Evolutionary conservation across 2,888 invertebrate genomes (phyloP).

Genomic region (Lampropteryx suffumata): DNA sequence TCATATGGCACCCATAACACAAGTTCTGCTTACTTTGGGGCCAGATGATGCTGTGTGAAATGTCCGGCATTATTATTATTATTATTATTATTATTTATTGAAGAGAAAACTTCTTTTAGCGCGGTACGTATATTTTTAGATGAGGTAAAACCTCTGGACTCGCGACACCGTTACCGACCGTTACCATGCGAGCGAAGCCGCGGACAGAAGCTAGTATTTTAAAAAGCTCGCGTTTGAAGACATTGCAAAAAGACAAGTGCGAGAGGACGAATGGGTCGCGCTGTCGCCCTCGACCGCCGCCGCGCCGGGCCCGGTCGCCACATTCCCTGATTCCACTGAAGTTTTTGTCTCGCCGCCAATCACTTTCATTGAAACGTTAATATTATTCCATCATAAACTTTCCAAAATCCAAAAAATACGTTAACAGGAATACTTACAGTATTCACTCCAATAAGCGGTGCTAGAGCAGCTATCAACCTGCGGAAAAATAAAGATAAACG

Average conservation of each 20-base stretch:
- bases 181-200: no score
- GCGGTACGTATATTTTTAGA: no score
- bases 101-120: no score
- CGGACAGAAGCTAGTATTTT: no score
- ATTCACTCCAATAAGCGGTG: slow-evolving; percentile 61
- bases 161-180: no score
- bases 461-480: slow-evolving; percentile 73
- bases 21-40: no score
- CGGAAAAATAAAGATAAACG: slow-evolving; percentile 36
- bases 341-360: slow-evolving; percentile 45
- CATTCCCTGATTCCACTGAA: slow-evolving; percentile 57
- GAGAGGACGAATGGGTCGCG: slow-evolving; percentile 62
- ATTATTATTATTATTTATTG: no score
- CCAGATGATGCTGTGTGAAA: no score
- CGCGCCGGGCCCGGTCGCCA: slow-evolving; percentile 28
- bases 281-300: slow-evolving; percentile 40
- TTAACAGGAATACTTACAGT: slow-evolving; percentile 59
- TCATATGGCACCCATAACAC: no score
- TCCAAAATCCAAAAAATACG: slow-evolving; percentile 4
- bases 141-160: no score
- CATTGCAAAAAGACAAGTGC: slow-evolving; percentile 72
- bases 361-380: slow-evolving; percentile 30
- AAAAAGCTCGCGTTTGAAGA: slow-evolving; percentile 54
- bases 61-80: no score
- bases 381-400: slow-evolving; percentile 1